Evolutionary conservation across 2,888 invertebrate genomes (phyloP).

Genomic region (Crematogaster levior): DNA sequence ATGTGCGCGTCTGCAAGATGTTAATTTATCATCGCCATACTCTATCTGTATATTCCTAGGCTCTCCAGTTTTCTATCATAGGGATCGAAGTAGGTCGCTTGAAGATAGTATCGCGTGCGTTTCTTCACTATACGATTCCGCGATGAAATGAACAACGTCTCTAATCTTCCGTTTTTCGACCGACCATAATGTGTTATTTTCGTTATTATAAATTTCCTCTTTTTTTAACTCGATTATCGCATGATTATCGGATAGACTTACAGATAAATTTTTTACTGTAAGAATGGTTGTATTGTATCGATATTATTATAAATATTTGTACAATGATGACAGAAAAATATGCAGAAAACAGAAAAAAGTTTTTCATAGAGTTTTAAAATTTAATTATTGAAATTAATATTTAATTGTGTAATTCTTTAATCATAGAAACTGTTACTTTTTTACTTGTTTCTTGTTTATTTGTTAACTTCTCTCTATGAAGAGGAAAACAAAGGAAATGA

Average conservation of each 20-base stretch:
- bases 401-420: neutral
- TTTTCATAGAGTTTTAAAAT: neutral
- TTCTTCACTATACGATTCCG: slow-evolving; percentile 7
- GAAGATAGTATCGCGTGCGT: slow-evolving; percentile 48
- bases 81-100: slow-evolving; percentile 65
- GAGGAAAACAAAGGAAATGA: neutral
- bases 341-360: neutral
- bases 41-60: slow-evolving; percentile 53
- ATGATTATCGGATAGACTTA: neutral
- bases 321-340: neutral
- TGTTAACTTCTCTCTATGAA: neutral
- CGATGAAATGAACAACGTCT: neutral
- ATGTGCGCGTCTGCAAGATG: slow-evolving; percentile 21
- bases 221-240: neutral
- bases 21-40: slow-evolving; percentile 62
- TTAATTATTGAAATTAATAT: neutral
- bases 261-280: neutral
- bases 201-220: neutral
- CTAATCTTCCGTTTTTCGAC: neutral
- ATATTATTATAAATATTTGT: slow-evolving; percentile 1
- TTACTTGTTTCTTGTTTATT: neutral
- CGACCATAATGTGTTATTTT: neutral
- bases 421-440: neutral
- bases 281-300: neutral
- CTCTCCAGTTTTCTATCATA: slow-evolving; percentile 50